Evolutionary conservation across 2,797 vertebrate genomes (phyloP), one percentile per base, ranked within the genome.

Genomic region (Enteromius fasciolatus): DNA sequence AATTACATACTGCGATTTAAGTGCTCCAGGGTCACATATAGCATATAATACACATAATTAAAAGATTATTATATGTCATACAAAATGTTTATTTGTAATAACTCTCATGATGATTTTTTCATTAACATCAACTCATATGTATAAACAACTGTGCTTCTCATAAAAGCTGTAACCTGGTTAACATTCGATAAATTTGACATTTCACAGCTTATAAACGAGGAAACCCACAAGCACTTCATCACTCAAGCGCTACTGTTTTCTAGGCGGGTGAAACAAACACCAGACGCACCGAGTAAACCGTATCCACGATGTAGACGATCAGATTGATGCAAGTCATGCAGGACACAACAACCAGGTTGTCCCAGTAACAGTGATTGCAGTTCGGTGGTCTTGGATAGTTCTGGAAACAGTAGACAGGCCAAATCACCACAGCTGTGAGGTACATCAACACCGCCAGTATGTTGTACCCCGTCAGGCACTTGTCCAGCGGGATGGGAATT

Each of bases 311-410:
- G 85, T 97, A 97, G 69, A 92, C 94, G 0, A 94, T 76, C 11
- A 97, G 90, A 90, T 98, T 98, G 73, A 96, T 86, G 85, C 89
- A 92, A 14, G 95, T 95, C 92, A 97, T 93, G 84, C 95, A 91
- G 5, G 94, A 88, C 67, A 96, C 75, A 0, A 96, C 95, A 31
- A 94, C 90, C 5, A 69, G 7, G 11, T 70, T 87, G 85, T 96
- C 25, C 94, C 94, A 96, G 0, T 0, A 0, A 86, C 92, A 92
- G 0, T 0, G 0, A 0, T 0, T 0, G 0, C 89, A 93, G 10
- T 0, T 0, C 0, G 0, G 0, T 0, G 93, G 90, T 36, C 87
- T 92, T 0, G 72, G 1, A 2, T 0, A 1, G 0, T 67, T 0
- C 10, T 0, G 5, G 82, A 97, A 96, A 88, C 82, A 90, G 89